These are phyloP conservation scores for Jaculus jaculus DNA, from an alignment of 2,113 vertebrate species.

Conservation along the genomic window DNA sequence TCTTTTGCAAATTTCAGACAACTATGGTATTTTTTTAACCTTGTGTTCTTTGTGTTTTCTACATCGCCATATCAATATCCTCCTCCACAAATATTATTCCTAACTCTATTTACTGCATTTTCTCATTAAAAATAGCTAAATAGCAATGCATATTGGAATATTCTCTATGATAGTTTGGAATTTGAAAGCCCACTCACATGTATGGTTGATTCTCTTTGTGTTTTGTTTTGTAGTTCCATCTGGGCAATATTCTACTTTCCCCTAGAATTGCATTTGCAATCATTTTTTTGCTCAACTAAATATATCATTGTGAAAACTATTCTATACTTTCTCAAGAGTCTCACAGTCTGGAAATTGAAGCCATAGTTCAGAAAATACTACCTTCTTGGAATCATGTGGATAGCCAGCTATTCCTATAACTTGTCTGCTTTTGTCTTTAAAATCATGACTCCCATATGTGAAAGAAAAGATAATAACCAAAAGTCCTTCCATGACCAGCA, in stretches of 20 bases:
- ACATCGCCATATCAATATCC: not conserved
- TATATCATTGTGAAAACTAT: conserved; percentile 15
- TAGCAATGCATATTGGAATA: not conserved
- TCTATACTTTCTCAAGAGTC: not conserved
- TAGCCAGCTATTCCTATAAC: not conserved
- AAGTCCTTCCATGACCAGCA: not conserved
- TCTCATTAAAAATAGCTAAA: not conserved
- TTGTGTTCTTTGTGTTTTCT: not conserved
- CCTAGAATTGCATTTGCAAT: not conserved
- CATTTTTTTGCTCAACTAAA: not conserved
- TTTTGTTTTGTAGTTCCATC: not conserved
- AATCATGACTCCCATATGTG: not conserved
- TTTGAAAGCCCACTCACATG: not conserved
- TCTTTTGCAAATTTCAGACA: not conserved
- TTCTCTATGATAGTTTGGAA: not conserved
- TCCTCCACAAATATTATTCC: not conserved
- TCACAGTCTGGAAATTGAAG: not conserved
- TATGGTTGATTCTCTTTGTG: not conserved
- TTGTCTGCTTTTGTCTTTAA: not conserved
- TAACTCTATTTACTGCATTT: not conserved
- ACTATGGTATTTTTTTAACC: not conserved
- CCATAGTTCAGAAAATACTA: not conserved
- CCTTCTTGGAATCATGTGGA: not conserved
- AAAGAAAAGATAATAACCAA: not conserved
- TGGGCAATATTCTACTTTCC: conserved; percentile 1